These are phyloP conservation scores for Misgurnus mizolepis DNA, from an alignment of 2,113 vertebrate species.

Conservation along the genomic window DNA sequence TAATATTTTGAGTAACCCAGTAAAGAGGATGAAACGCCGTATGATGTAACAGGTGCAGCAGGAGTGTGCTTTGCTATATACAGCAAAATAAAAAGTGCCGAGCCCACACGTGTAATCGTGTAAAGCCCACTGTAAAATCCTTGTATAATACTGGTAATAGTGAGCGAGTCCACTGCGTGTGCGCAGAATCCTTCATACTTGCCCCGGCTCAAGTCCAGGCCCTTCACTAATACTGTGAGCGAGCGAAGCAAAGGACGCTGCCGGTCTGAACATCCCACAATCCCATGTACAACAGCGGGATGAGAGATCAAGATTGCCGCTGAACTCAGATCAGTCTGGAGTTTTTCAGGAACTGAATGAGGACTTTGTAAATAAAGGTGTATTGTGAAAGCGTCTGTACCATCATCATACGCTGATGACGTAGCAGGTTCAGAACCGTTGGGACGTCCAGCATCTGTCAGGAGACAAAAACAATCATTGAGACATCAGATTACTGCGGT, in stretches of 20 bases:
- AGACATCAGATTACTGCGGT: background rate
- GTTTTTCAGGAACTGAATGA: slow-evolving; percentile 93
- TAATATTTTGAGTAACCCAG: background rate
- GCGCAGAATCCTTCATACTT: slow-evolving; percentile 51
- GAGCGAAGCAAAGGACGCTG: slow-evolving; percentile 12
- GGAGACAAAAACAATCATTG: slow-evolving; percentile 23
- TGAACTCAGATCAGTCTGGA: slow-evolving; percentile 88
- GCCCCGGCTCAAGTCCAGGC: slow-evolving; percentile 41
- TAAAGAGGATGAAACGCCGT: slow-evolving; percentile 42
- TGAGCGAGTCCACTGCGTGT: slow-evolving; percentile 41
- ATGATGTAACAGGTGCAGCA: slow-evolving; percentile 58
- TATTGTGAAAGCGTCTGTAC: slow-evolving; percentile 96
- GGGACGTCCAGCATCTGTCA: slow-evolving; percentile 86
- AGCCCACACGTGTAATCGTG: slow-evolving; percentile 57
- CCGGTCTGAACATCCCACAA: background rate
- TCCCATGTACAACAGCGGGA: too few species aligned
- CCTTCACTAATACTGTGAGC: slow-evolving; percentile 54
- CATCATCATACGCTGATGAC: slow-evolving; percentile 95
- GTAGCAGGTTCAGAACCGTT: slow-evolving; percentile 80
- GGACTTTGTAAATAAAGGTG: slow-evolving; percentile 92
- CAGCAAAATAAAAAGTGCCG: slow-evolving; percentile 73
- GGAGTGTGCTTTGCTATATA: slow-evolving; percentile 58
- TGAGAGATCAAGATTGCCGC: background rate
- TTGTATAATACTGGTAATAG: slow-evolving; percentile 73
- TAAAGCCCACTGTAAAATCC: slow-evolving; percentile 61